A percentile compares a stretch with the other conserved stretches of the same genome.
Evolutionary conservation across 2,888 invertebrate species (phyloP).

Genomic region (Venusia cambrica): DNA sequence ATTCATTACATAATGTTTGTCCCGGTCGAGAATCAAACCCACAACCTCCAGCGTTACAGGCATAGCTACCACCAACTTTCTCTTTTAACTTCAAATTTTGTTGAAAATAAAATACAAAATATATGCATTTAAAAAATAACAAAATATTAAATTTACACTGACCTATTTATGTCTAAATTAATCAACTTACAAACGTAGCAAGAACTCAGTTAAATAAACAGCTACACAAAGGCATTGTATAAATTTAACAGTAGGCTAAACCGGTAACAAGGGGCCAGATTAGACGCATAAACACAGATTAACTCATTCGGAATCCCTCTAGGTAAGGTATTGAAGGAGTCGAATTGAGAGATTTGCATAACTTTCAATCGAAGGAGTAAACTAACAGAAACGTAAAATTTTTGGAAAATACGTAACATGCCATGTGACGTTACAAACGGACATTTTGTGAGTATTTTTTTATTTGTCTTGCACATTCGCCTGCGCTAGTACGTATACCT

Average conservation of each 20-base stretch:
- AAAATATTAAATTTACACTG: slow-evolving; percentile 12
- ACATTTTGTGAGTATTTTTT: no score
- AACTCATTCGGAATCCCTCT: slow-evolving; percentile 79
- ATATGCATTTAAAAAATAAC: slow-evolving; percentile 6
- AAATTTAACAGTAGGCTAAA: slow-evolving; percentile 72
- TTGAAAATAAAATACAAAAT: slow-evolving; percentile 42
- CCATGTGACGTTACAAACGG: no score
- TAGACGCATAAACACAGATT: slow-evolving; percentile 80
- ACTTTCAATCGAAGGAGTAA: slow-evolving; percentile 79
- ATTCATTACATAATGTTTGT: no score
- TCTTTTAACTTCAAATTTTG: no score
- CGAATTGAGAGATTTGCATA: slow-evolving; percentile 79
- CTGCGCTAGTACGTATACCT: no score
- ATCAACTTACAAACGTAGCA: slow-evolving; percentile 50
- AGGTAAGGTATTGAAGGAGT: slow-evolving; percentile 67
- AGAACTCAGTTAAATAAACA: slow-evolving; percentile 61
- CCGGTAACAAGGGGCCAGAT: slow-evolving; percentile 77
- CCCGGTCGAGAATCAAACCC: no score
- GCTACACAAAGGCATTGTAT: slow-evolving; percentile 72
- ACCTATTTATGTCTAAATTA: slow-evolving; percentile 33
- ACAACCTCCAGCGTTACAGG: no score
- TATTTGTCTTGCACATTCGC: no score
- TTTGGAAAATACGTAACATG: no score
- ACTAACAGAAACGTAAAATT: slow-evolving; percentile 75
- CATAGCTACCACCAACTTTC: no score